phyloP scores from a whole-genome alignment of 2,888 invertebrate genomes.

The Athripsodes cinereus region DNA sequence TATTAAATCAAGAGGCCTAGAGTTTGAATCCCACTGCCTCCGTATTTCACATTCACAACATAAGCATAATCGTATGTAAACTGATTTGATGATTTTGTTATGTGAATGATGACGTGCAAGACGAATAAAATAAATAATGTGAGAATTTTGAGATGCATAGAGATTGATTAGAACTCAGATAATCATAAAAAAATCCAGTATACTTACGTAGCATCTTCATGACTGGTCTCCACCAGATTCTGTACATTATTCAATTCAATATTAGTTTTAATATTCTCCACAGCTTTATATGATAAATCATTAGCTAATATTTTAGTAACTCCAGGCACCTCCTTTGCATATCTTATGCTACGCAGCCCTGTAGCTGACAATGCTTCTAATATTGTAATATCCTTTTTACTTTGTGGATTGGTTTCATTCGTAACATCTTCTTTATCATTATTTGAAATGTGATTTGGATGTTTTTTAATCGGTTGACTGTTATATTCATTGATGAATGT shows the following conservation, averaged over 20 bases:
- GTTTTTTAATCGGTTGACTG: constrained; percentile 30
- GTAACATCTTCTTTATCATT: background rate
- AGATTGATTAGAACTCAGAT: no score
- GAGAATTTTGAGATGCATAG: no score
- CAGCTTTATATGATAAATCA: constrained; percentile 80
- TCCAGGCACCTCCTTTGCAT: constrained; percentile 89
- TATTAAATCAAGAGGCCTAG: no score
- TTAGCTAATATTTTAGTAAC: constrained; percentile 81
- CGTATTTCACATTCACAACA: no score
- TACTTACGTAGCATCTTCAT: constrained; percentile 83
- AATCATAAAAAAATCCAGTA: no score
- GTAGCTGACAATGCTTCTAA: constrained; percentile 95
- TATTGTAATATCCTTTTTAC: constrained; percentile 55
- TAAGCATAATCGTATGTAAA: no score
- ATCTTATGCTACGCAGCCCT: constrained; percentile 90
- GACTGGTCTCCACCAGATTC: constrained; percentile 65
- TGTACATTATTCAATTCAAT: constrained; percentile 68
- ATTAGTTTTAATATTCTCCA: constrained; percentile 80
- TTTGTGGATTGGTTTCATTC: background rate
- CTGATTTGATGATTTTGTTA: no score
- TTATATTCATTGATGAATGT: constrained; percentile 55
- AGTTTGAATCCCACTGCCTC: no score
- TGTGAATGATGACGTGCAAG: no score
- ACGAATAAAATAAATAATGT: no score
- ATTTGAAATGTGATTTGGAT: background rate